These are phyloP conservation scores for Nymphalis urticae DNA, from an alignment of 2,888 invertebrate genomes.

Conservation along the genomic window DNA sequence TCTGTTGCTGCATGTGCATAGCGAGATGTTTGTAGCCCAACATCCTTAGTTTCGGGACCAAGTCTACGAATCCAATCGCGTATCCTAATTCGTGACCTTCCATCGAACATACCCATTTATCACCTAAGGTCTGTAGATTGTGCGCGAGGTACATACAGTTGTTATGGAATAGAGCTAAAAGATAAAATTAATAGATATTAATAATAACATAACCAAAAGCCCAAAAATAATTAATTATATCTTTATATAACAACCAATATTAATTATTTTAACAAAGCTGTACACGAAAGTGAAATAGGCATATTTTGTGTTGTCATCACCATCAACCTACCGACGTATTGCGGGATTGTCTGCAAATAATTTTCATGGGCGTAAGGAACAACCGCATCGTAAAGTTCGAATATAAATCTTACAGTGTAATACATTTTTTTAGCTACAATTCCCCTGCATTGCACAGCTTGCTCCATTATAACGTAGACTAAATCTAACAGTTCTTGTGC, in stretches of 20 bases:
- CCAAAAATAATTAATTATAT: too few relatives aligned
- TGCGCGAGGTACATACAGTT: constrained; percentile 95
- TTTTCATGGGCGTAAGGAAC: constrained; percentile 91
- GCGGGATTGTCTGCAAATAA: constrained; percentile 91
- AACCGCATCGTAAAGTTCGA: constrained; percentile 88
- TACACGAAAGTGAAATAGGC: background rate
- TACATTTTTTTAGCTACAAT: constrained; percentile 85
- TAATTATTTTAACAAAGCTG: too few relatives aligned
- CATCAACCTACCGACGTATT: constrained; percentile 86
- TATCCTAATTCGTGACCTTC: constrained; percentile 78
- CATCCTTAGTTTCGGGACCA: constrained; percentile 84
- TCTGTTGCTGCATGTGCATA: constrained; percentile 88
- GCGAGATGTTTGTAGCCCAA: constrained; percentile 87
- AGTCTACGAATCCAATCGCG: constrained; percentile 85
- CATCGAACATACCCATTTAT: constrained; percentile 84
- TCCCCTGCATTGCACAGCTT: constrained; percentile 83
- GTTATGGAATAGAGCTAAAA: constrained; percentile 91
- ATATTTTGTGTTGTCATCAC: background rate
- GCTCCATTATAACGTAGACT: constrained; percentile 84
- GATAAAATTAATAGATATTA: constrained; percentile 13
- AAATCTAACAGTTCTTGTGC: constrained; percentile 84
- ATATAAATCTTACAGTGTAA: constrained; percentile 86
- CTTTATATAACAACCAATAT: too few relatives aligned
- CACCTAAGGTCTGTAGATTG: constrained; percentile 84
- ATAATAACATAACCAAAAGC: background rate